Percentiles rank a stretch among this genome's conserved stretches.
Evolutionary conservation across 2,797 vertebrate species (phyloP).

Genomic region (Fundulus diaphanus): DNA sequence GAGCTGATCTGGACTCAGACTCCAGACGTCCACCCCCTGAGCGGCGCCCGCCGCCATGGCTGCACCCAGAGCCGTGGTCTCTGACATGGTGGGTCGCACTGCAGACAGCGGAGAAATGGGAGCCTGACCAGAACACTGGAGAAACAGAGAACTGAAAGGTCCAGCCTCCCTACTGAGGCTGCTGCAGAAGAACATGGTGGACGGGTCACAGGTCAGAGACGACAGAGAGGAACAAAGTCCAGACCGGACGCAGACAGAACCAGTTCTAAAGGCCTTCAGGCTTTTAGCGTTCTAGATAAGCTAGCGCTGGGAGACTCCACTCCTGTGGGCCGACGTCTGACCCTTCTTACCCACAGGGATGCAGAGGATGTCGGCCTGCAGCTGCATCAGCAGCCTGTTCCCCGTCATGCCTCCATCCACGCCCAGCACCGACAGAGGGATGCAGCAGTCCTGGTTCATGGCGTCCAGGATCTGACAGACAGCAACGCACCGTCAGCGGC

Average conservation of each 20-base stretch:
- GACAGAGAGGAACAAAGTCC: no score
- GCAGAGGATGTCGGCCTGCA: conserved; percentile 93
- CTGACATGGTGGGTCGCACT: conserved; percentile 91
- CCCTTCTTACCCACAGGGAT: conserved; percentile 88
- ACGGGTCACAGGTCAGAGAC: no score
- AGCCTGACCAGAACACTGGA: background rate
- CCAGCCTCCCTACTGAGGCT: no score
- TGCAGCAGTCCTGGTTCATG: conserved; percentile 91
- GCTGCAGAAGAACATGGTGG: no score
- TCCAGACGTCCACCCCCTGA: conserved; percentile 91
- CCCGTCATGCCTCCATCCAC: conserved; percentile 95
- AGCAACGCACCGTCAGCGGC: background rate
- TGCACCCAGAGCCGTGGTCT: conserved; percentile 91
- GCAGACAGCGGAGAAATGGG: background rate
- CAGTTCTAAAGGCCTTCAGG: no score
- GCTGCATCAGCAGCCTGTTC: conserved; percentile 93
- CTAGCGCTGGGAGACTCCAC: no score
- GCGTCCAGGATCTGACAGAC: conserved; percentile 90
- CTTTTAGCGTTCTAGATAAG: no score
- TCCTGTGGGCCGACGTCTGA: no score
- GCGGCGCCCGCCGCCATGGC: conserved; percentile 94
- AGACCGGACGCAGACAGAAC: no score
- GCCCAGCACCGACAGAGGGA: conserved; percentile 87
- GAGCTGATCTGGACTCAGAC: conserved; percentile 80
- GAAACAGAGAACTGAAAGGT: no score